Evolutionary conservation across 2,888 invertebrate species (phyloP).

Genomic region (Helobdella robusta): DNA sequence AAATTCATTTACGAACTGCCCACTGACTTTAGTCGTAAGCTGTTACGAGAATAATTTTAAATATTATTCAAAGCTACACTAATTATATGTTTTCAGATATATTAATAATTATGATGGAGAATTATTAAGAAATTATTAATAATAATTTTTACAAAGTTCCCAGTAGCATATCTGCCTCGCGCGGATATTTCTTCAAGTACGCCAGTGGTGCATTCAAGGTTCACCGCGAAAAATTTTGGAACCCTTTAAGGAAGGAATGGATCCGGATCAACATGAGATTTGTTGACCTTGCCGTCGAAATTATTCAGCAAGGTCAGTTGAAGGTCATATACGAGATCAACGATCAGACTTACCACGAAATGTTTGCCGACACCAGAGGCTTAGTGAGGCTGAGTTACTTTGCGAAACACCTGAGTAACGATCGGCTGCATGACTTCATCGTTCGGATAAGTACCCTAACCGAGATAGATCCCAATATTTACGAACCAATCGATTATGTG

Average conservation of each 20-base stretch:
- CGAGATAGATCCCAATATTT: too few relatives aligned
- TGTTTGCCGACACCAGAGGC: too few relatives aligned
- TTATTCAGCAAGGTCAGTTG: slow-evolving; percentile 13
- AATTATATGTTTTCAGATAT: neutral
- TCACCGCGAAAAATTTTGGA: neutral
- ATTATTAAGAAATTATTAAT: too few relatives aligned
- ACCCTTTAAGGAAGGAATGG: neutral
- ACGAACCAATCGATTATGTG: too few relatives aligned
- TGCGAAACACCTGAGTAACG: too few relatives aligned
- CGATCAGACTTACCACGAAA: neutral
- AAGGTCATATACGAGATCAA: slow-evolving; percentile 9
- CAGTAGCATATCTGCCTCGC: neutral
- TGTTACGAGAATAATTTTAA: neutral
- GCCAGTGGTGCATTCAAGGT: slow-evolving; percentile 18
- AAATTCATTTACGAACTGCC: neutral
- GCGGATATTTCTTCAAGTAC: slow-evolving; percentile 19
- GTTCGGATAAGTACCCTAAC: too few relatives aligned
- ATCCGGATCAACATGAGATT: neutral
- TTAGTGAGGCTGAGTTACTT: too few relatives aligned
- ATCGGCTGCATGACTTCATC: too few relatives aligned
- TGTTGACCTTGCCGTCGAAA: neutral
- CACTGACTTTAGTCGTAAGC: neutral
- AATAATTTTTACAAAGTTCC: slow-evolving; percentile 11
- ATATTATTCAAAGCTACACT: neutral
- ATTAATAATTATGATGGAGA: too few relatives aligned